Evolutionary conservation across 1,140 invertebrate genomes (phyloP).

Genomic region (Pogonognathellus flavescens): DNA sequence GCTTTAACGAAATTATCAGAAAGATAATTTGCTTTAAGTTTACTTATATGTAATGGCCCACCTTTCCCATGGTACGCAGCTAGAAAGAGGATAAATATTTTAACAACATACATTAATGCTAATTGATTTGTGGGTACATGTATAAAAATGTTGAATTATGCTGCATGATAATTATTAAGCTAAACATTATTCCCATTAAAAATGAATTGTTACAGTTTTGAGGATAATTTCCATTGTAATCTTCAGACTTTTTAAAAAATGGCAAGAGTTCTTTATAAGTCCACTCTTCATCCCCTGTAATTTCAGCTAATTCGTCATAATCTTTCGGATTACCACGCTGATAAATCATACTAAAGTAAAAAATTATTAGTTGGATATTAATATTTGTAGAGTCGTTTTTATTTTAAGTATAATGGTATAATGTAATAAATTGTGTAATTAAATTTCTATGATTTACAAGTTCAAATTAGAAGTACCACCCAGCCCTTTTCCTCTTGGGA

Average conservation of each 20-base stretch:
- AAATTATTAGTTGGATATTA: neutral
- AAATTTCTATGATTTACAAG: constrained; percentile 10
- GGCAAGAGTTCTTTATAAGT: constrained; percentile 72
- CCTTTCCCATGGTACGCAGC: constrained; percentile 50
- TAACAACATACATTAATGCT: neutral
- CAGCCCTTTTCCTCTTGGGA: constrained; percentile 61
- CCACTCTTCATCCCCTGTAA: constrained; percentile 73
- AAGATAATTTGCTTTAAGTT: constrained; percentile 52
- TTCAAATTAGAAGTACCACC: constrained; percentile 58
- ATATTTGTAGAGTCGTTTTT: too few species aligned
- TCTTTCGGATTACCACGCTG: constrained; percentile 56
- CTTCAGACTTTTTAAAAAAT: constrained; percentile 71
- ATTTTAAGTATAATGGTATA: neutral
- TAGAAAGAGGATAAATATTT: neutral
- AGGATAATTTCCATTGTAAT: constrained; percentile 59
- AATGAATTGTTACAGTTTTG: constrained; percentile 16
- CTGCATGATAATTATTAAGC: too few species aligned
- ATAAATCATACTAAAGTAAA: constrained; percentile 55
- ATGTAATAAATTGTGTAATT: neutral
- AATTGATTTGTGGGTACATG: too few species aligned
- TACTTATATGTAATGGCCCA: constrained; percentile 57
- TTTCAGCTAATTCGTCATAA: constrained; percentile 73
- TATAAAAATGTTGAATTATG: too few species aligned
- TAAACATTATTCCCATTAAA: neutral
- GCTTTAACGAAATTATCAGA: constrained; percentile 85